A percentile compares a stretch with the other conserved stretches of the same genome.
These are phyloP conservation scores for Aplocera efformata DNA, from an alignment of 2,888 invertebrate species.

Conservation along the genomic window DNA sequence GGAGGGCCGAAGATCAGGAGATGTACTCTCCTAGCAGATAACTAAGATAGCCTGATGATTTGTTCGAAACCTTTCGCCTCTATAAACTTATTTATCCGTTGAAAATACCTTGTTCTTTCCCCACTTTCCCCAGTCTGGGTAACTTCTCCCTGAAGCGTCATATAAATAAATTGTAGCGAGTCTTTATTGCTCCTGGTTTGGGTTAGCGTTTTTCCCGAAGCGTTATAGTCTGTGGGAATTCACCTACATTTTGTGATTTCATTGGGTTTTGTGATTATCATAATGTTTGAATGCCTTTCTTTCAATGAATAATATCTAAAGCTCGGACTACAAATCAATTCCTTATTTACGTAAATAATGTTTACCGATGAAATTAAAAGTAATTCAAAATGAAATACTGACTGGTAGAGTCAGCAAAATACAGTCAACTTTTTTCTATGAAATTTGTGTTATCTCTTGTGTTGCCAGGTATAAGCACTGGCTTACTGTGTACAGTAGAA, in stretches of 20 bases:
- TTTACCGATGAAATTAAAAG: slow-evolving; percentile 1
- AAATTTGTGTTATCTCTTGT: no score
- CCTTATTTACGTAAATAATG: neutral
- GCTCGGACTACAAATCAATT: slow-evolving; percentile 19
- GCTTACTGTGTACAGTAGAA: no score
- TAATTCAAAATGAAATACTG: no score
- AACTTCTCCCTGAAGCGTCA: slow-evolving; percentile 77
- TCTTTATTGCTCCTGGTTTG: slow-evolving; percentile 74
- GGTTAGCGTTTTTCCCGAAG: slow-evolving; percentile 66
- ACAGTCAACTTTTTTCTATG: no score
- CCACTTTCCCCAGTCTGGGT: slow-evolving; percentile 52
- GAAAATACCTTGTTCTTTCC: slow-evolving; percentile 53
- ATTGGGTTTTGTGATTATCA: slow-evolving; percentile 64
- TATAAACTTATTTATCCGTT: no score
- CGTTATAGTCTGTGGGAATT: slow-evolving; percentile 68
- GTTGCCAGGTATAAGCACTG: no score
- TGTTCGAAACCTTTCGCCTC: no score
- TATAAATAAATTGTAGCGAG: slow-evolving; percentile 80
- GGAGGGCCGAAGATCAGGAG: no score
- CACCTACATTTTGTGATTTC: slow-evolving; percentile 66
- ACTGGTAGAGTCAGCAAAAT: no score
- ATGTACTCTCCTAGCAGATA: no score
- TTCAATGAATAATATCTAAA: slow-evolving; percentile 38
- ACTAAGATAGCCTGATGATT: no score
- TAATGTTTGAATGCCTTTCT: slow-evolving; percentile 50